phyloP scores from a whole-genome alignment of 2,113 vertebrate genomes.

The Sisor rabdophorus region DNA sequence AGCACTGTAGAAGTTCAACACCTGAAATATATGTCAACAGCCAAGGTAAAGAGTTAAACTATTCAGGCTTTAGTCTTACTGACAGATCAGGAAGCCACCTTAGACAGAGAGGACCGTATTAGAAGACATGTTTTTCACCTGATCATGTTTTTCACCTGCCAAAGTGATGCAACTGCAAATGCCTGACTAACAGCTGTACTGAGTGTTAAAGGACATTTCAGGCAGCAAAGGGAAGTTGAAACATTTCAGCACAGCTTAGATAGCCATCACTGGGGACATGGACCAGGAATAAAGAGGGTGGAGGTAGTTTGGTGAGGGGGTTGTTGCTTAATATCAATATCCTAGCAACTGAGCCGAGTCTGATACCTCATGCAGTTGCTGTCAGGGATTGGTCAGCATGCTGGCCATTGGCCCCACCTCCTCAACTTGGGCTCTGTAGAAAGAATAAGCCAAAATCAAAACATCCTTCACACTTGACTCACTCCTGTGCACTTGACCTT shows the following conservation, averaged over 20 bases:
- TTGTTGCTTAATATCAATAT: constrained; percentile 85
- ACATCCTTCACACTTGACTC: constrained; percentile 79
- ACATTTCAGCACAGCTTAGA: constrained; percentile 55
- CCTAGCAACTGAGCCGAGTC: constrained; percentile 76
- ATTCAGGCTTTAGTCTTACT: constrained; percentile 27
- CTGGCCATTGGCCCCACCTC: constrained; percentile 73
- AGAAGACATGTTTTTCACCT: constrained; percentile 37
- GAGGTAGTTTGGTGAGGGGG: constrained; percentile 36
- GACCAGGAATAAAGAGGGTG: constrained; percentile 46
- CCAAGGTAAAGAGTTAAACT: constrained; percentile 7
- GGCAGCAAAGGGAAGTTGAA: constrained; percentile 48
- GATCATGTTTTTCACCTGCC: constrained; percentile 11
- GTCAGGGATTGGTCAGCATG: constrained; percentile 81
- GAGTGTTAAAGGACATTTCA: constrained; percentile 58
- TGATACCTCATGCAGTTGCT: constrained; percentile 73
- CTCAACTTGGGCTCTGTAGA: constrained; percentile 60
- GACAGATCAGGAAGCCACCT: constrained; percentile 30
- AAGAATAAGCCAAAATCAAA: constrained; percentile 80
- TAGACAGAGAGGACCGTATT: constrained; percentile 33
- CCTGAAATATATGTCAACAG: constrained; percentile 14
- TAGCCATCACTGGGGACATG: constrained; percentile 35
- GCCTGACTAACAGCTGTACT: constrained; percentile 28
- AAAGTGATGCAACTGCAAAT: constrained; percentile 55
- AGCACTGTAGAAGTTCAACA: not conserved
- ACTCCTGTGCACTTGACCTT: constrained; percentile 83